Base-by-base conservation (phyloP, 2,888 invertebrate genomes). In the Drosophila paucipuncta region DNA sequence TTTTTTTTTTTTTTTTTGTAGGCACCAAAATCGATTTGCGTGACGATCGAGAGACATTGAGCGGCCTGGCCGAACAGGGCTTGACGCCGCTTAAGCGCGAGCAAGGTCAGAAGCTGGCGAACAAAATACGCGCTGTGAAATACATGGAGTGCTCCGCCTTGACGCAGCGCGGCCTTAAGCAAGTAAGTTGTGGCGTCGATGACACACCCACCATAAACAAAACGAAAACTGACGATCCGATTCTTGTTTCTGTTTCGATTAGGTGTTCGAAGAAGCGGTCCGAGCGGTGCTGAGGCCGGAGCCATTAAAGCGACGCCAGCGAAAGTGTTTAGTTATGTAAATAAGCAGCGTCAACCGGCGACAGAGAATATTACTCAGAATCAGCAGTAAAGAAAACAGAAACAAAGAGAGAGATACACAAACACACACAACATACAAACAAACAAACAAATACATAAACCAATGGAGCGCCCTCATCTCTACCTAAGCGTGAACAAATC, bases 101-200 rank as follows among this genome's bases (percentile, higher is more conserved):
- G 94, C 99, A 99, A 94, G 99, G 99, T 70, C 98, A 99, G 93
- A 99, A 99, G 94, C 94, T 99, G 95, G 98, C 99, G 52, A 98
- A 99, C 93, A 99, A 99, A 96, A 97, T 99, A 92, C 96, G 99
- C 93, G 99, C 99, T 83, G 98, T 99, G 68, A 99, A 98, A 95
- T 99, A 99, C 93, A 97, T 99, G 97, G 99, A 99, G 94, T 99
- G 99, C 94, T 99, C 99, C 65, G 99, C 99, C 73, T 95, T 99
- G 83, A 99, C 99, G 88, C 99, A 99, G 94, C 96, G 99, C 92
- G 99, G 99, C 77, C 95, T 99, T 68, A 98, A 99, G 94, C 98
- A 98, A 95, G 95, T 95, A 89, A 83, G 87, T 77, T 5, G 2
- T 39, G 9, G 16, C 41, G 4, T 13, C 13, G 37, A 9, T 39